Evolutionary conservation across 1,140 invertebrate species (phyloP), one percentile per base, ranked within the genome.

Genomic region (Cydia amplana): DNA sequence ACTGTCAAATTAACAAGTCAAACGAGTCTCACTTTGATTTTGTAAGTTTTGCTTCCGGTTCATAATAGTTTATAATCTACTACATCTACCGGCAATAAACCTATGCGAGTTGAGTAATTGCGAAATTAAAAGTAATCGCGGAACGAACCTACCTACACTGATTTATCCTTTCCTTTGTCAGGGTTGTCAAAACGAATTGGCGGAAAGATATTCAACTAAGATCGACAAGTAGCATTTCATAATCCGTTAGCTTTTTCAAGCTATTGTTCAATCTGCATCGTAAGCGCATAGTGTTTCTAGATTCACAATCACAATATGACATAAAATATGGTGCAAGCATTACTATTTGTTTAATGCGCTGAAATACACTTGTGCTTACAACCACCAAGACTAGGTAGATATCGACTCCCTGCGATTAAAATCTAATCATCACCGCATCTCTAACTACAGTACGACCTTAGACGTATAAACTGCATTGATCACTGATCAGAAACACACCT

Each of bases 1-100:
- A 36, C 64, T 67, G 6, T 28, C 5, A 67, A 67, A n/a, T n/a
- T n/a, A n/a, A 67, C 28, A 67, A 25, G 28, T 67, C 28, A 67
- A 32, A 67, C 25, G 25, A 67, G 64, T 67, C 14, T 18, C 51
- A n/a, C 51, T 55, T 51, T 55, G 51, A 55, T 18, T 55, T 6
- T 55, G 51, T 6, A n/a, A 55, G 51, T 9, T 18, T 55, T 18
- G 18, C 51, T 60, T 20, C 51, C 18, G 51, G 4, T 60, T n/a
- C 49, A 18, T 51, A 20, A 60, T 60, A 60, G 55, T 60, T 60
- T 18, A 18, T 18, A 18, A 51, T 51, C 49, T 51, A 43, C 49
- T 51, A 51, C 12, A 6, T 51, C n/a, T 18, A n/a, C n/a, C 46
- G 5, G 16, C 46, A 49, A 49, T n/a, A 49, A 49, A n/a, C 46